A percentile compares a stretch with the other conserved stretches of the same genome.
Conservation (phyloP, 1,140 invertebrate species). For the Orchestia grillus region DNA sequence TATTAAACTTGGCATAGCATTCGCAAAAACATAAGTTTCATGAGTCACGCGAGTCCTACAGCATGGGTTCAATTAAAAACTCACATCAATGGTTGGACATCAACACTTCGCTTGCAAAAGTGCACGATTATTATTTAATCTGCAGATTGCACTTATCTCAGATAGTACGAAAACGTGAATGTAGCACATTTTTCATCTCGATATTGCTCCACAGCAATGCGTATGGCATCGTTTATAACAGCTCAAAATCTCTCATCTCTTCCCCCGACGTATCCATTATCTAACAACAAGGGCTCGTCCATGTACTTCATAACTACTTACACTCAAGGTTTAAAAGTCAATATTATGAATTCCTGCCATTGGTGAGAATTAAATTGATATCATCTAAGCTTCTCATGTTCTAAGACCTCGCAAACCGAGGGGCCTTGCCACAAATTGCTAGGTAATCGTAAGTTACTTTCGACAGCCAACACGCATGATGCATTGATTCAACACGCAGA, state of each 20-base stretch:
- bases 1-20: no score
- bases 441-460: neutral
- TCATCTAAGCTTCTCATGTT: neutral
- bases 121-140: no score
- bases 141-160: no score
- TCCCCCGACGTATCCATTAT: neutral
- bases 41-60: no score
- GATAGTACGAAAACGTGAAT: no score
- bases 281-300: neutral
- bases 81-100: no score
- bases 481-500: neutral
- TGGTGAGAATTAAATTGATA: neutral
- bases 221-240: neutral
- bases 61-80: no score
- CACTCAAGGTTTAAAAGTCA: neutral
- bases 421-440: neutral
- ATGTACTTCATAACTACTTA: neutral
- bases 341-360: neutral
- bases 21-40: no score
- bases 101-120: no score
- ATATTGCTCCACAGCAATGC: neutral
- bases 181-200: no score
- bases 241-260: neutral
- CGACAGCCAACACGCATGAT: neutral
- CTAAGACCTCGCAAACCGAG: neutral